Conservation (phyloP, 2,888 invertebrate genomes). For the Tyria jacobaeae region DNA sequence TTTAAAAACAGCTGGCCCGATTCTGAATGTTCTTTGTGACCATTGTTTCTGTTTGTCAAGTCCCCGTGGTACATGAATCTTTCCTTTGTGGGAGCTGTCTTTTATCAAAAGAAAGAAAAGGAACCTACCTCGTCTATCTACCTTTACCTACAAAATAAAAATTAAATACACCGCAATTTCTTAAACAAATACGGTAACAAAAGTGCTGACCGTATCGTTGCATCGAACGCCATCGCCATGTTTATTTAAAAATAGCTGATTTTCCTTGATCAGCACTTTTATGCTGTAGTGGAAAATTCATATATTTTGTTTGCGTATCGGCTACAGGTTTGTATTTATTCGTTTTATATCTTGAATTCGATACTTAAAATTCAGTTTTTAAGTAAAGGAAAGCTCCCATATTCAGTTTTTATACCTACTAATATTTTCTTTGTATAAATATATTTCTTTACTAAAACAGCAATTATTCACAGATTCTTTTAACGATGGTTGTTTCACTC, state of each 20-base stretch:
- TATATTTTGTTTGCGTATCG: conserved; percentile 62
- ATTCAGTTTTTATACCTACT: no score
- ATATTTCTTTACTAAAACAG: no score
- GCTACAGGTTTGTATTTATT: conserved; percentile 42
- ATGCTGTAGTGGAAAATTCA: conserved; percentile 58
- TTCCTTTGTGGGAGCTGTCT: no score
- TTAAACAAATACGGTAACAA: conserved; percentile 69
- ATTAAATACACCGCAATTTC: conserved; percentile 53
- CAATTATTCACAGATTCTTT: no score
- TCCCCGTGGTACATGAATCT: no score
- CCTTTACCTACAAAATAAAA: conserved; percentile 26
- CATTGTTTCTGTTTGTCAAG: no score
- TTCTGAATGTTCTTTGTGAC: neutral
- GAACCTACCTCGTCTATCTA: neutral
- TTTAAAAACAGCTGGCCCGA: neutral
- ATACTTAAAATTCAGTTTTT: conserved; percentile 14
- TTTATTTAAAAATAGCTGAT: conserved; percentile 76
- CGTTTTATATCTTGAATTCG: conserved; percentile 46
- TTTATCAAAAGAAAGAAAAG: neutral
- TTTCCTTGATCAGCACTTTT: conserved; percentile 74
- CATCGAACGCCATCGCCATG: conserved; percentile 66
- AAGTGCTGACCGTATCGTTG: conserved; percentile 75
- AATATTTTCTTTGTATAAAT: no score
- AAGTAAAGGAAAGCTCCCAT: neutral
- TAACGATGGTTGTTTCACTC: no score